Base-by-base conservation (phyloP, 2,888 invertebrate species). In the Geophilus truncorum region DNA sequence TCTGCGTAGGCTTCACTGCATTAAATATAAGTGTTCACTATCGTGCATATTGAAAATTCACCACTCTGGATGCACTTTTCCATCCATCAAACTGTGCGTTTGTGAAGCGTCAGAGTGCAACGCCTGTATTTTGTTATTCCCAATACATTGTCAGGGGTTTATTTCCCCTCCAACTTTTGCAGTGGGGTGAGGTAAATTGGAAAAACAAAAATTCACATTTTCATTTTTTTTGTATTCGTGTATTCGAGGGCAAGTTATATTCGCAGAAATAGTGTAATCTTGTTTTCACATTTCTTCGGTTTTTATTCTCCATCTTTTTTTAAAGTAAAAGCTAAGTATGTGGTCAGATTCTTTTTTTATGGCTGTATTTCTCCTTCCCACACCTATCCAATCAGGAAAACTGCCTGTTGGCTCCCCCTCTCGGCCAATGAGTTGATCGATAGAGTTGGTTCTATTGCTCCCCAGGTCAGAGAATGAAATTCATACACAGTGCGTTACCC, bases 341-440 rank as follows among this genome's bases (percentile, higher is more conserved):
- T 70, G 70, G 70, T 70, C 70, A 70, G 70, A 70, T 70, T 70
- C 70, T 70, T 70, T 70, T 70, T 70, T 70, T 70, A 70, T 70
- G 28, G 70, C 70, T 70, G 70, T 70, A 70, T 70, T 70, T 70
- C 28, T 28, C 28, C 70, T 70, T 70, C 70, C 70, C 70, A 70
- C 70, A 70, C 70, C 70, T 70, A 70, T 70, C 70, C 70, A 70
- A 70, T 70, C 70, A 70, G 70, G 70, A 70, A 70, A 70, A 70
- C 70, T 70, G 70, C 70, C 70, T 70, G 70, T 70, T 70, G 70
- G 70, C 70, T 70, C 70, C 70, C 70, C 70, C 70, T 70, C 70
- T 70, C 70, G 70, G 70, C 70, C 70, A 70, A 70, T 70, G 70
- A 70, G 70, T 70, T 70, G 70, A 70, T 70, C 70, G 70, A 70